Evolutionary conservation across 37 sponge, comb jelly and placozoan species (phyloP).

Genomic region (Chondrilla cf. caribensis): DNA sequence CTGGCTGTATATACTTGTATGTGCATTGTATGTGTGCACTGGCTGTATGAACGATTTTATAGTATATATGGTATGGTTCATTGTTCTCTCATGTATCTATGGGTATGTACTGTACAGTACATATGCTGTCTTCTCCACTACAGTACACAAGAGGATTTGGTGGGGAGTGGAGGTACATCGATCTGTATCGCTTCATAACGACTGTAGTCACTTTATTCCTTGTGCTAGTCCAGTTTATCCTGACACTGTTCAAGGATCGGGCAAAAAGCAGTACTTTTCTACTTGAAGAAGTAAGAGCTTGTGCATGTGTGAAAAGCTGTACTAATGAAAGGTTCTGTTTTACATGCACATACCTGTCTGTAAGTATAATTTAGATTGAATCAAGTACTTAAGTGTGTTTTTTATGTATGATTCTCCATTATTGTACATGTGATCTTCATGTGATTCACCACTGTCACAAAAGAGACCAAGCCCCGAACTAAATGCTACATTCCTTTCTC

Average conservation of each 20-base stretch:
- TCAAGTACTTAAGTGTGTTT: neutral
- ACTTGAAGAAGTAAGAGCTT: constrained; percentile 17
- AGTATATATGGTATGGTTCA: too few relatives aligned
- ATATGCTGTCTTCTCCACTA: neutral
- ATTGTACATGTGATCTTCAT: neutral
- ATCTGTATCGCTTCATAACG: constrained; percentile 48
- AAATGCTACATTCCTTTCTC: constrained; percentile 55
- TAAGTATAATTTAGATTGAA: neutral
- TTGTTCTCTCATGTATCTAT: too few relatives aligned
- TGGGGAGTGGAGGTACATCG: constrained; percentile 3
- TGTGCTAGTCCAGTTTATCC: constrained; percentile 57
- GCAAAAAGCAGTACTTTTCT: neutral
- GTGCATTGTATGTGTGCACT: neutral
- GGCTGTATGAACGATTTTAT: too few relatives aligned
- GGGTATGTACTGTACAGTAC: neutral
- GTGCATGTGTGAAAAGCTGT: constrained; percentile 19
- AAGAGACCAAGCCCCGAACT: constrained; percentile 65
- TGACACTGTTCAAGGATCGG: constrained; percentile 60
- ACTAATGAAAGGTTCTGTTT: neutral
- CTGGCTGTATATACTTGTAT: too few relatives aligned
- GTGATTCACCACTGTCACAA: neutral
- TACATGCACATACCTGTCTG: too few relatives aligned
- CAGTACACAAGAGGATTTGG: constrained; percentile 15
- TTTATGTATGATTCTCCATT: neutral
- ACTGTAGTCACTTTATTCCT: constrained; percentile 28